A percentile compares a stretch with the other conserved stretches of the same genome.
Conservation (phyloP, 2,888 invertebrate genomes). For the Drosophila borealis region DNA sequence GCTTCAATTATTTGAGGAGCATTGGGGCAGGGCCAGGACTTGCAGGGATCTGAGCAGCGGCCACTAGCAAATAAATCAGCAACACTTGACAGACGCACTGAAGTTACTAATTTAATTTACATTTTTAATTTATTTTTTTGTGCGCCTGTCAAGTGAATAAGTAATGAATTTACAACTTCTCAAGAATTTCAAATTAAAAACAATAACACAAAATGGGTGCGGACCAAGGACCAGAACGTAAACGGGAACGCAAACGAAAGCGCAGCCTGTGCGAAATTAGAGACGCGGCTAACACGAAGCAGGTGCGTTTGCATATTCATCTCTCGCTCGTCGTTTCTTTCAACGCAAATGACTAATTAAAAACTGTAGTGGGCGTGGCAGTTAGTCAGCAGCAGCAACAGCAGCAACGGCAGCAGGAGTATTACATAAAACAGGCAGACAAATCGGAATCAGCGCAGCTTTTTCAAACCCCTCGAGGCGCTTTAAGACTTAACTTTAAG, state of each 20-base stretch:
- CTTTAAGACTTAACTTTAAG: slow-evolving; percentile 46
- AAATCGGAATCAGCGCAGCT: slow-evolving; percentile 29
- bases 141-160: slow-evolving; percentile 81
- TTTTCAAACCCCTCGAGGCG: background rate
- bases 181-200: slow-evolving; percentile 83
- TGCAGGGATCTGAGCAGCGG: slow-evolving; percentile 13
- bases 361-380: slow-evolving; percentile 76
- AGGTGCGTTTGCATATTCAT: slow-evolving; percentile 70
- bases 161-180: slow-evolving; percentile 82
- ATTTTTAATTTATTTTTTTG: slow-evolving; percentile 81
- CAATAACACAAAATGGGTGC: slow-evolving; percentile 74
- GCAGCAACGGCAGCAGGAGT: slow-evolving; percentile 19
- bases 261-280: slow-evolving; percentile 71
- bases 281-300: slow-evolving; percentile 61
- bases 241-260: slow-evolving; percentile 25
- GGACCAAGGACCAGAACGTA: slow-evolving; percentile 12
- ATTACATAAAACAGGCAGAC: slow-evolving; percentile 38
- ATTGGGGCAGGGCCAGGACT: slow-evolving; percentile 11
- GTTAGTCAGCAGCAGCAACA: slow-evolving; percentile 58
- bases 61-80: slow-evolving; percentile 80
- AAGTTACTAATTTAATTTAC: slow-evolving; percentile 83
- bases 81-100: slow-evolving; percentile 77
- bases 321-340: slow-evolving; percentile 40
- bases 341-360: slow-evolving; percentile 75
- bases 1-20: slow-evolving; percentile 50